Base-by-base conservation (phyloP, 2,888 invertebrate species). In the Idaea biselata region DNA sequence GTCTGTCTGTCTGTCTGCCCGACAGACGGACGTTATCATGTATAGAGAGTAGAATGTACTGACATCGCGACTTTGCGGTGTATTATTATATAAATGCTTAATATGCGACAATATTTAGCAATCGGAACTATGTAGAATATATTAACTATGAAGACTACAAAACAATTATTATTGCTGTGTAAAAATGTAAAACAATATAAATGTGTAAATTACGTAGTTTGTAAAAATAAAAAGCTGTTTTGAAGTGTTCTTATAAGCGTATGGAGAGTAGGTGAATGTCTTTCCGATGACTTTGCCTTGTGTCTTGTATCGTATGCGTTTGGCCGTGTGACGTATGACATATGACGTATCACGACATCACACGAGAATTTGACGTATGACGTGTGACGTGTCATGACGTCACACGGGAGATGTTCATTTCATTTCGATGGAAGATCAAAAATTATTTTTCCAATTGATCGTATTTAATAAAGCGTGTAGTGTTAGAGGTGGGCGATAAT, bases 101-200 rank as follows among this genome's bases (percentile, higher is more conserved):
- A 87, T 88, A 88, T 85, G 88, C 88, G 92, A 92, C 92, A 92
- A 91, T 92, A 92, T 92, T 88, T 91, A 92, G 91, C 90, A 82
- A 87, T 89, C 80, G 86, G 87, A 79, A 86, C 82, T 88, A 88
- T 87, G 89, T 90, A 91, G 87, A 89, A 77, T 91, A 89, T 90
- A 87, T 87, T 82, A 25, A 84, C 80, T 81, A 86, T 80, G 84
- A 88, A 87, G 87, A 89, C 87, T 89, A 89, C 89, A 88, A 88
- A 89, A 86, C 84, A 85, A 89, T 89, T 89, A 90, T 89, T 86
- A 89, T 88, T 85, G 90, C 89, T 89, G 89, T 92, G 90, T 92
- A 92, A 91, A 91, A 91, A 90, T 91, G 90, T 90, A 91, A 56
- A 90, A 90, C 90, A 87, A 78, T 84, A 82, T 88, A 87, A 89